A percentile compares a stretch with the other conserved stretches of the same genome.
Conservation (phyloP, 2,113 vertebrate genomes). For the Leucopternis melanops region DNA sequence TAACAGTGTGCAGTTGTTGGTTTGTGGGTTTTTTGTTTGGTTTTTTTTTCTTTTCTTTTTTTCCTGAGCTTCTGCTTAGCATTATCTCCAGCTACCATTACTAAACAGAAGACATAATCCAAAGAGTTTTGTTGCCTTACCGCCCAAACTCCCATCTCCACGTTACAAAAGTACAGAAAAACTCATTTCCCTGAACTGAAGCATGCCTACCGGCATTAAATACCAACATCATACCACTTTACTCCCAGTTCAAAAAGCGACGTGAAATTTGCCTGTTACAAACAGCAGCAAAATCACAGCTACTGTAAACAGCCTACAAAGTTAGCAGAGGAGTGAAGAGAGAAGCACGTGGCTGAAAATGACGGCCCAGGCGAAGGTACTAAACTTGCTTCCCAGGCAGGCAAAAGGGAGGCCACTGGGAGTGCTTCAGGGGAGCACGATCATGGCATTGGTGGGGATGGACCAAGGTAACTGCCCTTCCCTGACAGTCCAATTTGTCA, state of each 20-base stretch:
- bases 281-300: not conserved
- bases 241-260: not conserved
- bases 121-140: not conserved
- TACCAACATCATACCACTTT: not conserved
- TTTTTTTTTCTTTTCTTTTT: too few species aligned
- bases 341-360: not conserved
- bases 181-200: not conserved
- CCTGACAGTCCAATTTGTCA: not conserved
- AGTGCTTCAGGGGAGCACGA: not conserved
- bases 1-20: not conserved
- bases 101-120: not conserved
- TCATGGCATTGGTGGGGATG: accelerated
- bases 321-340: not conserved
- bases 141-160: not conserved
- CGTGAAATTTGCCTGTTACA: not conserved
- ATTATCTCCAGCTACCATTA: not conserved
- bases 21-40: too few species aligned
- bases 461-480: not conserved
- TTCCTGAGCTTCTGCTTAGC: not conserved
- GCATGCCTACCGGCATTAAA: not conserved
- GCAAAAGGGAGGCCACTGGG: not conserved
- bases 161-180: not conserved
- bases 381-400: not conserved
- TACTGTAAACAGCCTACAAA: not conserved
- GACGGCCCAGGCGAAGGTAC: not conserved